Percentiles rank a stretch among this genome's conserved stretches.
Evolutionary conservation across 2,888 invertebrate genomes (phyloP).

Genomic region (Hypolimnas misippus): DNA sequence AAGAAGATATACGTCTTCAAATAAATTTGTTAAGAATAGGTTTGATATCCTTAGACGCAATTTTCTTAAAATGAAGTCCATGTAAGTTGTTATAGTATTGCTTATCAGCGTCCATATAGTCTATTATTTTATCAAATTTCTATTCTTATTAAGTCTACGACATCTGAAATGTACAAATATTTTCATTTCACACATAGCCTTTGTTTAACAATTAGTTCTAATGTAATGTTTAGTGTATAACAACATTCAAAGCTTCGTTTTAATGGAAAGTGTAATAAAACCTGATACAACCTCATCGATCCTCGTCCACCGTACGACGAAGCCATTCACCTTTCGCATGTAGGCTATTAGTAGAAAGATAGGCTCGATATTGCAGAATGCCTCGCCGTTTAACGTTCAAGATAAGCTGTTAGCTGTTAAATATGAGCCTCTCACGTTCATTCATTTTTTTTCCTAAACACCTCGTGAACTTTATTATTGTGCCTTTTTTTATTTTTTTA

Average conservation of each 20-base stretch:
- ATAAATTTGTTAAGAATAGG: no score
- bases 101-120: no score
- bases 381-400: slow-evolving; percentile 56
- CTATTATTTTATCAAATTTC: no score
- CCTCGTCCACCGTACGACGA: slow-evolving; percentile 58
- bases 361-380: slow-evolving; percentile 72
- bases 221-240: no score
- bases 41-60: no score
- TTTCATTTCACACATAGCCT: no score
- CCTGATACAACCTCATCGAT: slow-evolving; percentile 48
- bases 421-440: slow-evolving; percentile 62
- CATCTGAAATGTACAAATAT: no score
- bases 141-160: no score
- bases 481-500: not conserved
- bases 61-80: no score
- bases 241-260: slow-evolving; percentile 2
- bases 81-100: no score
- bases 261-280: slow-evolving; percentile 6
- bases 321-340: slow-evolving; percentile 79
- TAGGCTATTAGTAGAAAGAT: slow-evolving; percentile 78
- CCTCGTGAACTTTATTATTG: not conserved
- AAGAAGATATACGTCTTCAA: no score
- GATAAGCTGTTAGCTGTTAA: slow-evolving; percentile 72
- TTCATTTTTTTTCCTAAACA: slow-evolving; percentile 10
- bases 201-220: no score